phyloP scores from a whole-genome alignment of 2,888 invertebrate genomes.

The Lasioglossum marginatum region DNA sequence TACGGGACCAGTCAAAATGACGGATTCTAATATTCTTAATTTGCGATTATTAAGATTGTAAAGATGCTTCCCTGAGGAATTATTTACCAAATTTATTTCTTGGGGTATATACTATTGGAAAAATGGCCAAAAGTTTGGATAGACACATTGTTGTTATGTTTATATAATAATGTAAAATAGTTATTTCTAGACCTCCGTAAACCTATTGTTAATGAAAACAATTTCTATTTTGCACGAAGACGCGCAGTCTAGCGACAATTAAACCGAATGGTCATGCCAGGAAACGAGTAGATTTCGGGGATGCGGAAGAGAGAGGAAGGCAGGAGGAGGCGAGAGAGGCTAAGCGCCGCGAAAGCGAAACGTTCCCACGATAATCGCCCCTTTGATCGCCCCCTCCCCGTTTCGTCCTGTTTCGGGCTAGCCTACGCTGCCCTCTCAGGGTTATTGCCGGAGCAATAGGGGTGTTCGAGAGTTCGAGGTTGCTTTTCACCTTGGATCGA shows the following conservation, averaged over 20 bases:
- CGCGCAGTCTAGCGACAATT: background rate
- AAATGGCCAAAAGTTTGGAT: no score
- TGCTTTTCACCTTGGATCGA: slow-evolving; percentile 50
- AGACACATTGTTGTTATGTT: no score
- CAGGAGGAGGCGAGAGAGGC: slow-evolving; percentile 39
- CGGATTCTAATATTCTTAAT: no score
- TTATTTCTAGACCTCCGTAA: no score
- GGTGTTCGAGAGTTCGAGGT: slow-evolving; percentile 2
- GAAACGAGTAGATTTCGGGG: background rate
- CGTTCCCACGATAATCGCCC: slow-evolving; percentile 83
- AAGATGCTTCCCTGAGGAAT: no score
- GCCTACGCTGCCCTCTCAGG: background rate
- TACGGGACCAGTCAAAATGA: no score
- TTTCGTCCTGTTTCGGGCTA: slow-evolving; percentile 12
- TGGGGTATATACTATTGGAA: no score
- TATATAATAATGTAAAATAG: no score
- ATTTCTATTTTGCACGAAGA: no score
- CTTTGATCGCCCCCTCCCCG: slow-evolving; percentile 64
- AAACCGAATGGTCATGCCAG: background rate
- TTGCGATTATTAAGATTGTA: no score
- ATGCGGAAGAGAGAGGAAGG: slow-evolving; percentile 20
- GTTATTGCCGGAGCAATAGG: slow-evolving; percentile 1
- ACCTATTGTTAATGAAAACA: no score
- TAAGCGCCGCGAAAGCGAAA: slow-evolving; percentile 73
- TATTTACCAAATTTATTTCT: no score